A percentile compares a stretch with the other conserved stretches of the same genome.
Evolutionary conservation across 2,113 vertebrate species (phyloP).

Genomic region (Paradoxurus hermaphroditus): DNA sequence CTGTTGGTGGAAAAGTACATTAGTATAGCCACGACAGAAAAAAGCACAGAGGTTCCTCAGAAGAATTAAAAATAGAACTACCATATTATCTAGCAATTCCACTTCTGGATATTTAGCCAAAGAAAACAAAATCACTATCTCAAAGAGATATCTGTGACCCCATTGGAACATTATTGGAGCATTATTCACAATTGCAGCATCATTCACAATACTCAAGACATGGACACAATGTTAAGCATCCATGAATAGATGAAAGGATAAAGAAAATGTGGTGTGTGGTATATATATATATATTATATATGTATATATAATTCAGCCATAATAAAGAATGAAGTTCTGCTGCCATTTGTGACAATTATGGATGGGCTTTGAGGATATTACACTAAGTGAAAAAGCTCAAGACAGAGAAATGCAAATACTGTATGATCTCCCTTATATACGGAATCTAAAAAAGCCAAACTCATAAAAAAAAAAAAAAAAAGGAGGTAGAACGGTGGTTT

Average conservation of each 20-base stretch:
- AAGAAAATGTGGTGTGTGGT: neutral
- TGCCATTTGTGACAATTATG: neutral
- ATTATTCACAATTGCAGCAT: neutral
- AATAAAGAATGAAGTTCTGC: neutral
- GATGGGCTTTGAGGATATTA: neutral
- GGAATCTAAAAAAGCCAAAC: neutral
- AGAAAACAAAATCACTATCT: neutral
- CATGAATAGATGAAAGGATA: neutral
- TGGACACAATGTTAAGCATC: neutral
- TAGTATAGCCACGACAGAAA: no score
- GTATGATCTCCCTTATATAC: neutral
- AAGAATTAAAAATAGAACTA: no score
- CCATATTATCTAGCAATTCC: no score
- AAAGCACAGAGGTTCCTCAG: no score
- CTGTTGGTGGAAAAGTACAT: no score
- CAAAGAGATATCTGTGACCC: neutral
- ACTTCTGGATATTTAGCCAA: no score
- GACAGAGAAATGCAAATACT: neutral
- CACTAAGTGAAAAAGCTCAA: neutral
- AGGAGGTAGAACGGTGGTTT: neutral
- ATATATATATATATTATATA: neutral
- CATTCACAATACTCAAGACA: neutral
- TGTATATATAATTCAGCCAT: neutral
- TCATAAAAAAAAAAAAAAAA: neutral
- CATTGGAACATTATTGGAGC: neutral